phyloP scores from a whole-genome alignment of 2,113 vertebrate genomes.

The Cranoglanis bouderius region DNA sequence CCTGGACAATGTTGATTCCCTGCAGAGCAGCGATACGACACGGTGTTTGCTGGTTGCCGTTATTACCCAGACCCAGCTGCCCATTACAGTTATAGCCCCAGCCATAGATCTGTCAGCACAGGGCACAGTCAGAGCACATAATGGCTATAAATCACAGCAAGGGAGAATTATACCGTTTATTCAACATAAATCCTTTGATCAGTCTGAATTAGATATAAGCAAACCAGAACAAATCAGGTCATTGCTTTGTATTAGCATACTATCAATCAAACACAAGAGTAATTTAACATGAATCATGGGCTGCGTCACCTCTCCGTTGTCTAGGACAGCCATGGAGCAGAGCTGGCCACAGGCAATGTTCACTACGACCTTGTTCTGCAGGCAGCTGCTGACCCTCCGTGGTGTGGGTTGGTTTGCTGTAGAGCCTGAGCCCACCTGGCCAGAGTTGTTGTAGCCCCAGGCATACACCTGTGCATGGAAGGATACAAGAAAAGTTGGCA shows the following conservation, averaged over 20 bases:
- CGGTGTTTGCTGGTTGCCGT: constrained; percentile 91
- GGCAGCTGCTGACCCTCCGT: constrained; percentile 88
- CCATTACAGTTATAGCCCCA: constrained; percentile 99
- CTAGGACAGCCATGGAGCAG: constrained; percentile 95
- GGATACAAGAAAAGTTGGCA: constrained; percentile 34
- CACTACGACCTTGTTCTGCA: constrained; percentile 90
- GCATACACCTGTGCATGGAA: constrained; percentile 83
- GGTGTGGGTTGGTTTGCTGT: constrained; percentile 96
- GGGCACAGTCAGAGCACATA: background rate
- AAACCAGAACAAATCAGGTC: constrained; percentile 6
- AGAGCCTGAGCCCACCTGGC: constrained; percentile 95
- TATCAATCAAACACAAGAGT: background rate
- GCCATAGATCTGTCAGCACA: constrained; percentile 82
- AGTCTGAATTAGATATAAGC: background rate
- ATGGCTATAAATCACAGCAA: background rate
- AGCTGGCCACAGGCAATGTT: constrained; percentile 96
- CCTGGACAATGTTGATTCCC: constrained; percentile 86
- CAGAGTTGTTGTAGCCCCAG: constrained; percentile 98
- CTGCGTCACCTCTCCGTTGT: constrained; percentile 87
- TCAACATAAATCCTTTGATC: background rate
- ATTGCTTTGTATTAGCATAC: background rate
- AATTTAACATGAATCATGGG: background rate
- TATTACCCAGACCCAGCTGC: constrained; percentile 92
- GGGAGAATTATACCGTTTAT: background rate
- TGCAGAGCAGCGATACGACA: constrained; percentile 92